Base-by-base conservation (phyloP, 1,140 invertebrate genomes). In the Caenorhabditis remanei region DNA sequence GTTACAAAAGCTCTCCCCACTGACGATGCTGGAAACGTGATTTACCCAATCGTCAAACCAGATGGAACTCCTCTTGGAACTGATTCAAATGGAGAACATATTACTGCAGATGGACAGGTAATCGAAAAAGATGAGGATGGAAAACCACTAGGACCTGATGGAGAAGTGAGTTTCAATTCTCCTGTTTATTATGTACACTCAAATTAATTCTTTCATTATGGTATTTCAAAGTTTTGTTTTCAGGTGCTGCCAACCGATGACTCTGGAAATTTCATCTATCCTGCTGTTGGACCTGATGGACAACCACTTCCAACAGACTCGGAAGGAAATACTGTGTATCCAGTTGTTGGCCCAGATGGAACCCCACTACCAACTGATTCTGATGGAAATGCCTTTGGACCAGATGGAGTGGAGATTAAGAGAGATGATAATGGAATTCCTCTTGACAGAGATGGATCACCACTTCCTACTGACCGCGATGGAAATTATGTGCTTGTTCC, bases 391-490 rank as follows among this genome's bases (percentile, higher is more conserved):
- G 48, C 48, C 48, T n/a, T 86, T 19, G 84, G 56, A n/a, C 65
- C 67, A 0, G 63, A 88, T 21, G 87, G 87, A 71, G 56, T 83
- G 19, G 21, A 67, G 21, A 87, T 85, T 41, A 40, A 87, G 16
- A 90, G 41, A 5, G 79, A 88, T 65, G 55, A 13, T 8, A 63
- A 48, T 24, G 87, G 87, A 2, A 71, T 50, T 8, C 85, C 84
- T 50, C 41, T 85, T 11, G 4, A 32, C 16, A n/a, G 65, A 5
- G 87, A 88, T 58, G 87, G 87, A 50, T 24, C 61, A 0, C 79
- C 85, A 6, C 48, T 91, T 9, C 85, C 87, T 32, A 90, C 90
- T 56, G 90, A 91, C 85, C 21, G n/a, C 0, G 3, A 58, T 21
- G 79, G 65, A 46, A 65, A 46, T n/a, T 65, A 58, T 48, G 43